These are phyloP conservation scores for Genyomyrus donnyi DNA, from an alignment of 2,113 vertebrate species.

Conservation along the genomic window DNA sequence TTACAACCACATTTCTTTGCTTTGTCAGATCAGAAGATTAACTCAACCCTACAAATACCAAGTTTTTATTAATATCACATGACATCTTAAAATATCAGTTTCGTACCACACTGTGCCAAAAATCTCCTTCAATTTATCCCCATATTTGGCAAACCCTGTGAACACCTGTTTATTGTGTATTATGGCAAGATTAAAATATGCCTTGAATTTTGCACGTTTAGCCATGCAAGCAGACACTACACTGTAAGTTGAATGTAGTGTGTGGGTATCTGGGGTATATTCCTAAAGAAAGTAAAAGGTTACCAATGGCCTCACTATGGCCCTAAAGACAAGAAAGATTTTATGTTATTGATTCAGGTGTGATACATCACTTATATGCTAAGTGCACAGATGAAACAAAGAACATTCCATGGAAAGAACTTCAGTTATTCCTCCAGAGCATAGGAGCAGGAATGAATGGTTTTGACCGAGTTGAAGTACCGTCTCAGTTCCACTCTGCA, in stretches of 20 bases:
- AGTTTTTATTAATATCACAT: conserved; percentile 9
- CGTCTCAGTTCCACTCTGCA: background rate
- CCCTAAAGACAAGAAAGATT: background rate
- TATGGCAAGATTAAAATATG: conserved; percentile 66
- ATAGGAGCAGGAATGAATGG: background rate
- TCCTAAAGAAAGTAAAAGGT: background rate
- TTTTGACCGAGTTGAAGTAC: background rate
- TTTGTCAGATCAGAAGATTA: conserved; percentile 7
- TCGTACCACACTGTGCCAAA: conserved; percentile 42
- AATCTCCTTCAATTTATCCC: conserved; percentile 35
- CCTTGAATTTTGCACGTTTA: conserved; percentile 58
- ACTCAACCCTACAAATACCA: conserved; percentile 36
- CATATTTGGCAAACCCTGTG: conserved; percentile 42
- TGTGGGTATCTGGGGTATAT: background rate
- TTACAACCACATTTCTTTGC: background rate
- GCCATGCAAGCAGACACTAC: conserved; percentile 5
- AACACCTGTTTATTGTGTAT: conserved; percentile 61
- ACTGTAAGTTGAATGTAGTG: background rate
- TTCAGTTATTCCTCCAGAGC: background rate
- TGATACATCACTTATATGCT: background rate
- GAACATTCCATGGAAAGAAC: conserved; percentile 7
- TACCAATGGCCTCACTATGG: background rate
- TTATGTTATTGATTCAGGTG: conserved; percentile 15
- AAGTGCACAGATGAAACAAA: conserved; percentile 1
- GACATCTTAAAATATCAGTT: conserved; percentile 27